Base-by-base conservation (phyloP, 30 jellyfish, hydroid and myxozoan species). In the Hydractinia echinata region DNA sequence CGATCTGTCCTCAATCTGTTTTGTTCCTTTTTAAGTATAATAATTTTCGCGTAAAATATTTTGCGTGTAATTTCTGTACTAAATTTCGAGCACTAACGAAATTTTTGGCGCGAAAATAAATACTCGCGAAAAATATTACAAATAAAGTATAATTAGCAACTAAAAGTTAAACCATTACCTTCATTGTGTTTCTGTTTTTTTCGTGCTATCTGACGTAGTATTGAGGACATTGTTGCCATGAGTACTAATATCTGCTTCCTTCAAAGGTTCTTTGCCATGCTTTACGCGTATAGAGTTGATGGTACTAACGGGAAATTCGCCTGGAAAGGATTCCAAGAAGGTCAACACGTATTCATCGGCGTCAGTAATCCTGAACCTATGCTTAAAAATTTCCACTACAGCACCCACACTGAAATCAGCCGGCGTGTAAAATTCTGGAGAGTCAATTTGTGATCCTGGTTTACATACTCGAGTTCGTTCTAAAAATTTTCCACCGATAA, bases 401-500 rank as follows among this genome's bases (percentile, higher is more conserved):
- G 98, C 90, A 13, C 98, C 98, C 49, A 92, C 87, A 68, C 88
- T 77, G 84, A 92, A 92, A 74, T 92, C 98, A 16, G 96, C 95
- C 0, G 98, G 98, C 64, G 98, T 61, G 86, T 92, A 92, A 54
- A 92, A 92, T 55, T 87, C 95, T 7, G 98, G 98, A 13, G 91
- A 74, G 68, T 92, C 98, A 67, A 92, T 84, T 5, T 92, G 84
- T 4, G 98, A 79, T 18, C 91, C 93, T 7, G 98, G 98, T 78
- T 92, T 92, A n/a, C 95, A 62, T 9, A 87, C 98, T 56, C 96
- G 87, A 53, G 98, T 92, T 52, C 98, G 91, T 88, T 92, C 98
- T 15, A 92, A 87, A 55, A 92, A 92, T 67, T 92, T 92, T 21
- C 98, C 98, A 10, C 98, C 98, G 20, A 92, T 81, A 6, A 87